Conservation (phyloP, 2,113 vertebrate genomes). For the Columbina picui region DNA sequence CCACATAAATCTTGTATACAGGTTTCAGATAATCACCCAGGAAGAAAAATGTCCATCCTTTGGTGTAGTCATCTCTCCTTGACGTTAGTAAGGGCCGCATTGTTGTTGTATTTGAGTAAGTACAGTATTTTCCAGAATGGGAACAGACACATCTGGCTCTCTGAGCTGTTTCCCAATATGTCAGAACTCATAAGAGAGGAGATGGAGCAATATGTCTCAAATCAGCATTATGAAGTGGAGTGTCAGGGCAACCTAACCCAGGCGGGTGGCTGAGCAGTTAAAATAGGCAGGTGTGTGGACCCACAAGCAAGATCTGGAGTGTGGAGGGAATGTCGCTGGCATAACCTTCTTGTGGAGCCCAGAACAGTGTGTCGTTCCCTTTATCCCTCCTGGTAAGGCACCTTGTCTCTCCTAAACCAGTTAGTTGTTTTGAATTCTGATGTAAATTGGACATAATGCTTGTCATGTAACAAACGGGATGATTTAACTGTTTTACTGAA, state of each 20-base stretch:
- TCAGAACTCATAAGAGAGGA: background rate
- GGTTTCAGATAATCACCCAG: background rate
- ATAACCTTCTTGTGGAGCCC: background rate
- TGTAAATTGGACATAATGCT: background rate
- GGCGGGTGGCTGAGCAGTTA: background rate
- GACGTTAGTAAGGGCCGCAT: background rate
- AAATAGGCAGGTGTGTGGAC: background rate
- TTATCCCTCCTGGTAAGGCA: background rate
- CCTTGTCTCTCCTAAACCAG: background rate
- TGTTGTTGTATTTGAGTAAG: background rate
- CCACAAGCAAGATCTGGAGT: background rate
- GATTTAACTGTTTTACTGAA: conserved; percentile 31
- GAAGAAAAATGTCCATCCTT: background rate
- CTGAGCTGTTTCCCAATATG: background rate
- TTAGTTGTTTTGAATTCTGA: background rate
- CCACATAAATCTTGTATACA: background rate
- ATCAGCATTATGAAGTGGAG: background rate
- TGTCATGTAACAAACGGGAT: background rate
- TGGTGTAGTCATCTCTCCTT: background rate
- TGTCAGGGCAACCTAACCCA: background rate
- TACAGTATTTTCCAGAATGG: background rate
- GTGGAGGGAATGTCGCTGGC: background rate
- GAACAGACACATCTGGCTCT: background rate
- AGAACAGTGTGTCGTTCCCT: background rate
- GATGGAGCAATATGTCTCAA: background rate